Conservation (phyloP, 2,888 invertebrate genomes). For the Falcaria lacertinaria region DNA sequence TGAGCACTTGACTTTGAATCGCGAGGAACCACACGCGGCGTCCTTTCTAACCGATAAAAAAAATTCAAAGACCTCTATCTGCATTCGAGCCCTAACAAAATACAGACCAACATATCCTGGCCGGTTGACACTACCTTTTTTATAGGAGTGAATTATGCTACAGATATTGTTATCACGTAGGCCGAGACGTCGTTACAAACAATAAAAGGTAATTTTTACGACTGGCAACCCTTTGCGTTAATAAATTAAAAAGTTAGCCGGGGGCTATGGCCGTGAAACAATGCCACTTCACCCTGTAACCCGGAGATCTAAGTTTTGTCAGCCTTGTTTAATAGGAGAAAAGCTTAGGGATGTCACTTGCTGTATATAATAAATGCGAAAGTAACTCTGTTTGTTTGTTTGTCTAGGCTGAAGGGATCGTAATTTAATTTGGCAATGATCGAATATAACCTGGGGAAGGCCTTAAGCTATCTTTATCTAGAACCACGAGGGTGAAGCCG, state of each 20-base stretch:
- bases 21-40: constrained; percentile 51
- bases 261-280: constrained; percentile 65
- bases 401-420: too few relatives aligned
- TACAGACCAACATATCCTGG: constrained; percentile 34
- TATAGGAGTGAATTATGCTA: constrained; percentile 63
- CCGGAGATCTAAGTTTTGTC: constrained; percentile 62
- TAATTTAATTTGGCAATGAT: too few relatives aligned
- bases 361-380: constrained; percentile 1
- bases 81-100: constrained; percentile 1
- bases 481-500: too few relatives aligned
- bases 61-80: constrained; percentile 16
- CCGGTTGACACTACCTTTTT: constrained; percentile 27
- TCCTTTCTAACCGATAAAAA: constrained; percentile 21
- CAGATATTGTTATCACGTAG: constrained; percentile 76
- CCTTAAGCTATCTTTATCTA: too few relatives aligned
- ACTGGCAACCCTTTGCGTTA: constrained; percentile 71
- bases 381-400: too few relatives aligned
- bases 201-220: constrained; percentile 80
- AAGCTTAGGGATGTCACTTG: constrained; percentile 29
- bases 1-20: constrained; percentile 66
- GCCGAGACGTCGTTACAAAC: constrained; percentile 77
- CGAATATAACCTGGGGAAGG: too few relatives aligned
- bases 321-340: constrained; percentile 48
- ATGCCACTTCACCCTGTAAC: constrained; percentile 68
- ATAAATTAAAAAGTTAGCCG: constrained; percentile 74